phyloP scores from a whole-genome alignment of 2,888 invertebrate species.

The Drosophila dives region DNA sequence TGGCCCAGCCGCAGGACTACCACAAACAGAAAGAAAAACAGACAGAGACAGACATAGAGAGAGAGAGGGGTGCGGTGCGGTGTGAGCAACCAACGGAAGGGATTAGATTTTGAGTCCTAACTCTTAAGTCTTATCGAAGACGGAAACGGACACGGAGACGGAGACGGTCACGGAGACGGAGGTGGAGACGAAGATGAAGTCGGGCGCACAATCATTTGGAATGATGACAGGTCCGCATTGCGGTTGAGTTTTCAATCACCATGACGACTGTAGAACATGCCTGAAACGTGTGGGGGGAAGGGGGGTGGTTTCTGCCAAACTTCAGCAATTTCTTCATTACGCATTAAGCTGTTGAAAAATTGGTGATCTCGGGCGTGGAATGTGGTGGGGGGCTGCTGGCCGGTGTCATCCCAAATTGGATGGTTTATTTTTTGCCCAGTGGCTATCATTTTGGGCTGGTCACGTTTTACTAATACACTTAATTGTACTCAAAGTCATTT shows the following conservation, averaged over 20 bases:
- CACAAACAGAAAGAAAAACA: neutral
- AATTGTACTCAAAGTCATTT: conserved; percentile 58
- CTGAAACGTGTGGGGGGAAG: neutral
- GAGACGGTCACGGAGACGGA: conserved; percentile 33
- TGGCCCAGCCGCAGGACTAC: conserved; percentile 26
- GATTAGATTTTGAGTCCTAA: conserved; percentile 68
- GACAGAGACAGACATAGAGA: neutral
- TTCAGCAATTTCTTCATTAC: conserved; percentile 77
- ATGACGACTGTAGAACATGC: conserved; percentile 62
- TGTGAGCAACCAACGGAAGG: conserved; percentile 55
- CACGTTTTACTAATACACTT: conserved; percentile 79
- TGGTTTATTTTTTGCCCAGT: conserved; percentile 48
- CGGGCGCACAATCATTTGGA: conserved; percentile 71
- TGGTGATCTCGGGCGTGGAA: conserved; percentile 29
- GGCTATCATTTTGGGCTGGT: conserved; percentile 74
- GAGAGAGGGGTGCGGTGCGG: neutral
- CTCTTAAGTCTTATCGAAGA: conserved; percentile 57
- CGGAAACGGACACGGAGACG: conserved; percentile 36
- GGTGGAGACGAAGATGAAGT: conserved; percentile 32
- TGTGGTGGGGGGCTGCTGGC: neutral
- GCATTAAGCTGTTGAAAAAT: conserved; percentile 71
- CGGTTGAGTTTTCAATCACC: conserved; percentile 77
- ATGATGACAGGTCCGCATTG: conserved; percentile 77
- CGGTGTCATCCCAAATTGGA: conserved; percentile 1
- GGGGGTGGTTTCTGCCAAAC: conserved; percentile 25